Conservation (phyloP, 35 echinoderm and acorn worm genomes). For the Amphiura filiformis region DNA sequence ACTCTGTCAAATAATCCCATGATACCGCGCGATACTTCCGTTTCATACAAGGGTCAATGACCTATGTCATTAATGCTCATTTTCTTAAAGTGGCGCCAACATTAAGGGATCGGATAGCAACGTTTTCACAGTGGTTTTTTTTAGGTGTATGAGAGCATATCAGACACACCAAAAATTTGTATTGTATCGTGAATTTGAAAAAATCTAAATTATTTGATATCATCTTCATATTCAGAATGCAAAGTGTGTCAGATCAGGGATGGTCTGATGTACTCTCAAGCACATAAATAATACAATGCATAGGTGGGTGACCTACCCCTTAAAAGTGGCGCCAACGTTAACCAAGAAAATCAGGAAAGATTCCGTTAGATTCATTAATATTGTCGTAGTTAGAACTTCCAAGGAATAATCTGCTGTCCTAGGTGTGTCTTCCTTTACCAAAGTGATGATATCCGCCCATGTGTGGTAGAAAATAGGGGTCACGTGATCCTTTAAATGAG, state of each 20-base stretch:
- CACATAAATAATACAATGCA: no score
- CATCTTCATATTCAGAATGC: no score
- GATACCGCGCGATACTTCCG: background rate
- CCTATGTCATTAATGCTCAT: background rate
- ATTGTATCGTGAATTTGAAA: no score
- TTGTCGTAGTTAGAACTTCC: background rate
- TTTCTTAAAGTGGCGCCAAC: background rate
- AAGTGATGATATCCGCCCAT: background rate
- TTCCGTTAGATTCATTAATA: background rate
- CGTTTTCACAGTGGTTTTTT: no score
- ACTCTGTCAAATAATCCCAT: background rate
- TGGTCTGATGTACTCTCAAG: no score
- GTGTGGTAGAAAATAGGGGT: background rate
- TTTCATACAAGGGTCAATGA: background rate
- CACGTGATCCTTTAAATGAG: background rate
- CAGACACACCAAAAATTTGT: no score
- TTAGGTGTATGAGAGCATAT: no score
- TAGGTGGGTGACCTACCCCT: no score
- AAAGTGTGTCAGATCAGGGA: no score
- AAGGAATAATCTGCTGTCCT: background rate
- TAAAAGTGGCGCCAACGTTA: background rate
- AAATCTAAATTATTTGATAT: no score
- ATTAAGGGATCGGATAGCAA: no score
- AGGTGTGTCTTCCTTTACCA: background rate
- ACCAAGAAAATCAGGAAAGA: background rate